Base-by-base conservation (phyloP, 2,888 invertebrate species). In the Bombylius discolor region DNA sequence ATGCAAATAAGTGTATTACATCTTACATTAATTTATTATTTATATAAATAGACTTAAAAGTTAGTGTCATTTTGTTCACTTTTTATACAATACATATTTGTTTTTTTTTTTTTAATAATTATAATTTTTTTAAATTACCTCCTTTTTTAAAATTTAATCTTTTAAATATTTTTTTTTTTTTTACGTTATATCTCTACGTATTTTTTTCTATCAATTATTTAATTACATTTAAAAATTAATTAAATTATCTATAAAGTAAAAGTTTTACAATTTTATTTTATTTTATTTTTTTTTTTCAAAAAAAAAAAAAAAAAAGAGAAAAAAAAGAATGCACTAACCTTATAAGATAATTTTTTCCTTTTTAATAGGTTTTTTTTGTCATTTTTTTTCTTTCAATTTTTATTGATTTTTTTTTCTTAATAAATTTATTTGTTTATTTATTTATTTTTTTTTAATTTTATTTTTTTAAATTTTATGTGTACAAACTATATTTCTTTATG, bases 311-410 rank as follows among this genome's bases (percentile, higher is more conserved):
- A 23, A 23, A 23, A 3, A 23, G 23, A 23, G 23, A 23, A 23
- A 23, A n/a, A 48, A 63, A 62, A 62, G 68, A 70, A 69, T 71
- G 71, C 70, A 70, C 70, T 71, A 70, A 70, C 70, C 71, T 71
- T 70, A 71, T 65, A 68, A 67, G 66, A 61, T 60, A 59, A 50
- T 53, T 50, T 55, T 56, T 50, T 52, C 33, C 51, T 58, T 51
- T 11, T 42, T 42, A 11, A 11, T 42, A 11, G 2, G 49, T 42
- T 56, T 49, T 56, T 56, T 55, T n/a, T 51, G 49, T 52, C 46
- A 48, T 54, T 56, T 52, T 47, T 50, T 53, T 58, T 31, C 51
- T 39, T 55, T 51, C 57, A 60, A 39, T 39, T 39, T 60, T 58
- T 55, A 55, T 61, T 56, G 36, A 56, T 47, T 39, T 32, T 53